phyloP scores from a whole-genome alignment of 2,888 invertebrate species.

The Drosophila sordidula region DNA sequence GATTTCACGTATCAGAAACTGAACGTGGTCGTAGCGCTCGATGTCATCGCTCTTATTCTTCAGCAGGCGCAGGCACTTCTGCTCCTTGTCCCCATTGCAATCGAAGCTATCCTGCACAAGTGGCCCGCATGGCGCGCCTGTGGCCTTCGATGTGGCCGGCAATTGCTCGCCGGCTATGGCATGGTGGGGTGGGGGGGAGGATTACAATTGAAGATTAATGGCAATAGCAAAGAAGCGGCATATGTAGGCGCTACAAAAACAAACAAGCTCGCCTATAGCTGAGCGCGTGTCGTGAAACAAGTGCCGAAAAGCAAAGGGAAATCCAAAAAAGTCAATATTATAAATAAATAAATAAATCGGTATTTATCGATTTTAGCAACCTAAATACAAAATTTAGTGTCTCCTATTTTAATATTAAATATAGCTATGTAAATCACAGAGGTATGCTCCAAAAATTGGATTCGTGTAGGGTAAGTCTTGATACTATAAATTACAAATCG shows the following conservation, averaged over 20 bases:
- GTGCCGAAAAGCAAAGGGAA: too few relatives aligned
- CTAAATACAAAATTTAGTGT: too few relatives aligned
- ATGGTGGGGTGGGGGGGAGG: background rate
- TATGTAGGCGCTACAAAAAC: background rate
- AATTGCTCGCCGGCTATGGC: slow-evolving; percentile 53
- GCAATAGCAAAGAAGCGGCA: slow-evolving; percentile 1
- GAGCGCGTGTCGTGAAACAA: background rate
- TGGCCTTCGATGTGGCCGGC: slow-evolving; percentile 53
- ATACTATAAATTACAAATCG: too few relatives aligned
- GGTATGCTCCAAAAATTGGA: too few relatives aligned
- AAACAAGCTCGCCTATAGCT: background rate
- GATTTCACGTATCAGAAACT: slow-evolving; percentile 95
- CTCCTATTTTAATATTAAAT: too few relatives aligned
- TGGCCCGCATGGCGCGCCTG: slow-evolving; percentile 44
- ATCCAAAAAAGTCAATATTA: too few relatives aligned
- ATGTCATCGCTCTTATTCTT: slow-evolving; percentile 85
- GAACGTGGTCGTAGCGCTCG: slow-evolving; percentile 92
- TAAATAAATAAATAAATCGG: too few relatives aligned
- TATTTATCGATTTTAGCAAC: too few relatives aligned
- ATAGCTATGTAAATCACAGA: too few relatives aligned
- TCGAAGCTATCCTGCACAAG: slow-evolving; percentile 80
- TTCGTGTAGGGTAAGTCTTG: too few relatives aligned
- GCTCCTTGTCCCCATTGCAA: slow-evolving; percentile 78
- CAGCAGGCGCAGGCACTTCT: slow-evolving; percentile 82
- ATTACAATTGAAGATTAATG: slow-evolving; percentile 48